Evolutionary conservation across 2,113 vertebrate genomes (phyloP), one percentile per base, ranked within the genome.

Genomic region (Dicerorhinus sumatrensis): DNA sequence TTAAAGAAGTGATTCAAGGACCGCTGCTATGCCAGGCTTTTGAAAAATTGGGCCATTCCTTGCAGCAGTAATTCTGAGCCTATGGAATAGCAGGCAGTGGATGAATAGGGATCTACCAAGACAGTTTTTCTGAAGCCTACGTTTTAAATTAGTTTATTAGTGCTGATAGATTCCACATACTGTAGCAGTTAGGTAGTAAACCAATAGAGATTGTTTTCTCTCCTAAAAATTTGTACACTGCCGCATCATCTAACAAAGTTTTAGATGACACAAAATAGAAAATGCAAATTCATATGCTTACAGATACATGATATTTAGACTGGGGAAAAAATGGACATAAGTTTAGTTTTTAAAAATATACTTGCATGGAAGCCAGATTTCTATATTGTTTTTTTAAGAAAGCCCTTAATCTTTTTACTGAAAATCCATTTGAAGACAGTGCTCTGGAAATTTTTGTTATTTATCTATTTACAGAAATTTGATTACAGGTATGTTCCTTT

Each of bases 91-190:
- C 77, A 39, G 17, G 81, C 33, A 86, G 48, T 77, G 83, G 87
- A 83, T 89, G 91, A 42, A 94, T 91, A 46, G 95, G 93, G 93
- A 97, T 76, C 76, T n/a, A 48, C 9, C 70, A n/a, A 89, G 13
- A 18, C 94, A 73, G 14, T 86, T 95, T 96, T 97, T 92, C 95
- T 91, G 95, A 98, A 97, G 98, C 97, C 98, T 98, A 1, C 3
- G 17, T 98, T 90, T 60, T 67, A 89, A 92, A 73, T 98, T 92
- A 92, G 65, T 81, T 72, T 95, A 51, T 86, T 86, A 91, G 56
- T 62, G 27, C 65, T 96, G 58, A 65, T 88, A 60, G 60, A 87
- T 60, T 73, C 31, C 85, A 95, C 62, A 60, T 72, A 95, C 42
- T 97, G 11, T 89, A 25, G 21, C 91, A 97, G 60, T 92, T 97